These are phyloP conservation scores for Monarcha castaneiventris DNA, from an alignment of 2,113 vertebrate species.

Conservation along the genomic window DNA sequence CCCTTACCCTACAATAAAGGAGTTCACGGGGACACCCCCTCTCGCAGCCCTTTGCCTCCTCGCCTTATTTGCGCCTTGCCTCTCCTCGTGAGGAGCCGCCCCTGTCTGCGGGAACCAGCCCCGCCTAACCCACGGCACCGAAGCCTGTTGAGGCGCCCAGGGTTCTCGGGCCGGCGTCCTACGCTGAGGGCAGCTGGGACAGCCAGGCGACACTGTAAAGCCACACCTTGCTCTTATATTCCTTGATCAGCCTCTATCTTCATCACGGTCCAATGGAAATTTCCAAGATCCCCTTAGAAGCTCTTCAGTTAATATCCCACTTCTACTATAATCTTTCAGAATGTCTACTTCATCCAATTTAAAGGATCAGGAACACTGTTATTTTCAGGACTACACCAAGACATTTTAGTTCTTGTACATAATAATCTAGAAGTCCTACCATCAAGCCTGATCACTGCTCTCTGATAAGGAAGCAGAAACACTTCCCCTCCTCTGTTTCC, in stretches of 20 bases:
- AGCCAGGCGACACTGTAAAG: too few relatives aligned
- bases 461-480: not conserved
- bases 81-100: too few relatives aligned
- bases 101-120: too few relatives aligned
- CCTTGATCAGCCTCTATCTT: not conserved
- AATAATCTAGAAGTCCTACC: not conserved
- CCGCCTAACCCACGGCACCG: too few relatives aligned
- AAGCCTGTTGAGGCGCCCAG: too few relatives aligned
- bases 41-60: too few relatives aligned
- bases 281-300: not conserved
- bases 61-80: too few relatives aligned
- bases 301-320: not conserved
- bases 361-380: not conserved
- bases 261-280: not conserved
- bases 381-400: not conserved
- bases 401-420: not conserved
- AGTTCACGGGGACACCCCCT: too few relatives aligned
- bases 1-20: too few relatives aligned
- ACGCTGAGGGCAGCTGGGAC: too few relatives aligned
- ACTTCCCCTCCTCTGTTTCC: not conserved
- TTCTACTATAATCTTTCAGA: not conserved
- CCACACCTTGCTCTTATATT: not conserved
- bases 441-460: not conserved
- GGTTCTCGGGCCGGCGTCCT: too few relatives aligned
- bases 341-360: not conserved